Conservation (phyloP, 2,113 vertebrate species). For the Acanthisitta chloris region DNA sequence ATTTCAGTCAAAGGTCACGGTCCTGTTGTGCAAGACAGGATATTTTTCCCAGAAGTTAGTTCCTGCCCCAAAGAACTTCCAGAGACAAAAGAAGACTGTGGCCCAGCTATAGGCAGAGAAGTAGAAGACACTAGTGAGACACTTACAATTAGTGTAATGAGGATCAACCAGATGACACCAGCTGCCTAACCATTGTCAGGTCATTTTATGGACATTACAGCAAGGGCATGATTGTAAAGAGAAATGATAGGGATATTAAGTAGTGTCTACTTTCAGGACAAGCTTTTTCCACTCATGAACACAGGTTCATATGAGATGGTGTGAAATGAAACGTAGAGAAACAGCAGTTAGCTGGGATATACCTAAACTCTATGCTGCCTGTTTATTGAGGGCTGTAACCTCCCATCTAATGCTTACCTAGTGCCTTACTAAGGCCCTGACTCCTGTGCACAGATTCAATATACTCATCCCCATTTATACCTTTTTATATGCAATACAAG, state of each 20-base stretch:
- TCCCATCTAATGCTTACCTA: not conserved
- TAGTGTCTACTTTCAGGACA: not conserved
- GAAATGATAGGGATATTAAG: not conserved
- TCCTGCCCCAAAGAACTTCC: not conserved
- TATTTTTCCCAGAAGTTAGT: constrained; percentile 2
- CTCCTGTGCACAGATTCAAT: not conserved
- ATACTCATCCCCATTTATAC: not conserved
- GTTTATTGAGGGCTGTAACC: not conserved
- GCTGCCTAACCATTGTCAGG: not conserved
- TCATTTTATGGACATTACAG: constrained; percentile 23
- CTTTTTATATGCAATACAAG: not conserved
- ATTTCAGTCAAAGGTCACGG: not conserved
- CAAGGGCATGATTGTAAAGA: not conserved
- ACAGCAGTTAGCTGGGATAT: not conserved
- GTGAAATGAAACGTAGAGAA: not conserved
- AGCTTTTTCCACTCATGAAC: not conserved
- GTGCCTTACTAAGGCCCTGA: not conserved
- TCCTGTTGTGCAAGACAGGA: not conserved
- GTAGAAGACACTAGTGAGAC: not conserved
- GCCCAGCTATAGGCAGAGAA: not conserved
- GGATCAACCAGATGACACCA: not conserved
- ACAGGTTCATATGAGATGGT: not conserved
- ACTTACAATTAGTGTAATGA: not conserved
- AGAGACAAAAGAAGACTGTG: not conserved
- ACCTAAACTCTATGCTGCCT: not conserved